Evolutionary conservation across 2,113 vertebrate species (phyloP).

Genomic region (Anguilla japonica): DNA sequence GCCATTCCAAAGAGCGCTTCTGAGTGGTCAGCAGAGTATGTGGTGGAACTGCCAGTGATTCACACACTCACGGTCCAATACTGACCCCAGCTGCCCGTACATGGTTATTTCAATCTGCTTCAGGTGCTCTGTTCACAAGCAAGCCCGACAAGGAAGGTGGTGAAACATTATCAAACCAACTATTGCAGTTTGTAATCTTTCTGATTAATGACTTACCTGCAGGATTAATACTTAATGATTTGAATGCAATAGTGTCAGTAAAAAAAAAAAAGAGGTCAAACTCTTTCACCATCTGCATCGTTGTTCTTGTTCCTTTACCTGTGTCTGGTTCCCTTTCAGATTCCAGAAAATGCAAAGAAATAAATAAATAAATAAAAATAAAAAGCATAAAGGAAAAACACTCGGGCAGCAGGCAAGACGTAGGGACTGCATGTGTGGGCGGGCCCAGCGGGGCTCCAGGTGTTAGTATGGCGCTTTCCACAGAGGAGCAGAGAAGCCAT

Average conservation of each 20-base stretch:
- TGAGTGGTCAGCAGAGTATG: not conserved
- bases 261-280: not conserved
- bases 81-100: conserved; percentile 10
- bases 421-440: not conserved
- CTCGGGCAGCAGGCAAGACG: conserved; percentile 21
- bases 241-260: not conserved
- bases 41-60: not conserved
- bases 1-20: not conserved
- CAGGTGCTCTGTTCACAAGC: not conserved
- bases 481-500: not conserved
- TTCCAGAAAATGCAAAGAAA: not conserved
- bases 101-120: not conserved
- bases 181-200: not conserved
- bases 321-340: not conserved
- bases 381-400: not conserved
- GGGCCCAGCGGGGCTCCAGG: not conserved
- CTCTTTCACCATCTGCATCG: not conserved
- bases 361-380: not conserved
- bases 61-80: not conserved
- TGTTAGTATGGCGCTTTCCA: conserved; percentile 3
- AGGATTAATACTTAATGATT: not conserved
- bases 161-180: conserved; percentile 5
- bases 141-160: conserved; percentile 4
- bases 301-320: not conserved
- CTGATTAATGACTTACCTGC: not conserved